Percentiles rank a stretch among this genome's conserved stretches.
phyloP scores from a whole-genome alignment of 2,113 vertebrate species.

The Leptodactylus fuscus region DNA sequence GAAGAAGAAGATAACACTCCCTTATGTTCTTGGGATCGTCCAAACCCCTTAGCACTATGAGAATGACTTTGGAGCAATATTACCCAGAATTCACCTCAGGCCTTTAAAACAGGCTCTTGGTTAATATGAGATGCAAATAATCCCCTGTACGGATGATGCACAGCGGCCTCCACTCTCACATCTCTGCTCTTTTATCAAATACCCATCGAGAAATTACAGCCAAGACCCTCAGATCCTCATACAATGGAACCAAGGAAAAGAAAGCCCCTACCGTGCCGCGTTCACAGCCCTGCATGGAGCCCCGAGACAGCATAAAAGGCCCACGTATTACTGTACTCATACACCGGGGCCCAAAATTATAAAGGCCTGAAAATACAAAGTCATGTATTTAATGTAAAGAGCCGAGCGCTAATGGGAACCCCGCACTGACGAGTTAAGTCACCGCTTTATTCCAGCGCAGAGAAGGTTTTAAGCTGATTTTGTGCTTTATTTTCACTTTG shows the following conservation, averaged over 20 bases:
- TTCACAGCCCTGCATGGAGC: neutral
- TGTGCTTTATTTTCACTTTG: neutral
- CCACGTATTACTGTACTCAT: neutral
- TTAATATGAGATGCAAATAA: slow-evolving; percentile 1
- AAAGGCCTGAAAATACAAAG: neutral
- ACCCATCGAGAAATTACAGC: slow-evolving; percentile 6
- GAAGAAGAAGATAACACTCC: too few relatives aligned
- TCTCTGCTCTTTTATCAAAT: neutral
- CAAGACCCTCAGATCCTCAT: neutral
- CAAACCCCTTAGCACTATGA: too few relatives aligned
- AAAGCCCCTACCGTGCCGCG: neutral
- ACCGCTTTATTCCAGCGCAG: neutral
- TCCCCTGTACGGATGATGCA: neutral
- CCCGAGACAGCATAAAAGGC: slow-evolving; percentile 19
- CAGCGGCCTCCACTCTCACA: neutral
- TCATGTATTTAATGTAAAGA: neutral
- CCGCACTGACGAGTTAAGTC: neutral
- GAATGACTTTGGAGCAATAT: neutral
- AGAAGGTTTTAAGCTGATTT: neutral
- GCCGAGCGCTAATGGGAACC: neutral
- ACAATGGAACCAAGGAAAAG: neutral
- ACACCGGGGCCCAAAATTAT: slow-evolving; percentile 12
- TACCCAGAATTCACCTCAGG: neutral
- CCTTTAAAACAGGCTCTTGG: neutral
- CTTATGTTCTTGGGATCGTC: too few relatives aligned